Base-by-base conservation (phyloP, 1,140 invertebrate species). In the Ooceraea biroi region DNA sequence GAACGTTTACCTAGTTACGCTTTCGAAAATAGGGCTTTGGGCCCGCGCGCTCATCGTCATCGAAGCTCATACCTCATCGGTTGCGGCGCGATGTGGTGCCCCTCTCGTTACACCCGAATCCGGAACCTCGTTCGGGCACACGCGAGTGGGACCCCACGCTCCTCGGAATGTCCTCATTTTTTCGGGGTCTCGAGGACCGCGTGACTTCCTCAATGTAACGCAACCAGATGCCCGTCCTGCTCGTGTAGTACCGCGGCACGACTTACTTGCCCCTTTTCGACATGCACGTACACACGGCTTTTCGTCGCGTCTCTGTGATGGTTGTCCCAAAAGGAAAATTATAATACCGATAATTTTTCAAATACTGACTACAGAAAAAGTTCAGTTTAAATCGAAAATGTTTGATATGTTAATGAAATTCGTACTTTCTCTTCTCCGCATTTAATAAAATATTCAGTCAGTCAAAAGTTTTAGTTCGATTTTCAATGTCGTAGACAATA, bases 91-190 rank as follows among this genome's bases (percentile, higher is more conserved):
- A 17, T 30, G 55, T 11, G 55, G 55, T 1, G n/a, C n/a, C 12
- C 12, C 10, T 41, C 25, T 48, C 55, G n/a, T 58, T 57, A 30
- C 48, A 76, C 48, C 58, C 61, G 74, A 89, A 89, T 87, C 72
- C 85, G 85, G 82, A 83, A 87, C 82, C 61, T 80, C 65, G 82
- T 83, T 88, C 65, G 73, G 66, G 63, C 44, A 27, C 63, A 80
- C 50, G 5, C 25, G 83, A 55, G 10, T 30, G 14, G 48, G 25
- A 55, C 60, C 17, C 55, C 84, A 77, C 87, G 46, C 36, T 78
- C 48, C 60, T 80, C 85, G 84, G 91, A 87, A 87, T 91, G 91
- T 91, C 91, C 91, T 92, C 91, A 92, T 92, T 92, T 90, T 90
- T 92, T 87, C 71, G 83, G 63, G 83, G 83, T 84, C 88, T 90